Evolutionary conservation across 2,888 invertebrate genomes (phyloP).

Genomic region (Epistrophella euchroma): DNA sequence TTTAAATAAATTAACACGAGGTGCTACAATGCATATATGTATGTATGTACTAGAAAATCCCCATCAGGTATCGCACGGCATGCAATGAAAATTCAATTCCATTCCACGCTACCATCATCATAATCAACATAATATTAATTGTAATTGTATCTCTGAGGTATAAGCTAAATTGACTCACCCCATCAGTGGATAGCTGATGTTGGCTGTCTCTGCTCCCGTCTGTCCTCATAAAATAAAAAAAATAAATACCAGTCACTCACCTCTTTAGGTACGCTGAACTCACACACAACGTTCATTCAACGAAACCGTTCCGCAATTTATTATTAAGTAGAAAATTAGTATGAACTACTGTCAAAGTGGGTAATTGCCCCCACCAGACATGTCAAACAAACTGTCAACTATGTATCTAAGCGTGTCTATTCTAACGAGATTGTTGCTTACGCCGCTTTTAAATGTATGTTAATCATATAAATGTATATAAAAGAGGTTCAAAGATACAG

Average conservation of each 20-base stretch:
- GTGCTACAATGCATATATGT: conserved; percentile 44
- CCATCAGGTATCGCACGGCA: conserved; percentile 41
- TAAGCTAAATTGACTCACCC: background rate
- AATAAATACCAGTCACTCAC: conserved; percentile 63
- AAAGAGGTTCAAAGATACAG: background rate
- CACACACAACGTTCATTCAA: conserved; percentile 50
- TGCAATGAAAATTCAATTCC: conserved; percentile 41
- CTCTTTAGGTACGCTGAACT: conserved; percentile 56
- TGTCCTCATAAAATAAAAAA: background rate
- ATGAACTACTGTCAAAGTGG: conserved; percentile 68
- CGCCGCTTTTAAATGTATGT: conserved; percentile 8
- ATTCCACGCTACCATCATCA: background rate
- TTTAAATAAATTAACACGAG: conserved; percentile 49
- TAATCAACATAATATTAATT: conserved; percentile 17
- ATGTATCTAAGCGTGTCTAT: background rate
- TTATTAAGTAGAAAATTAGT: conserved; percentile 65
- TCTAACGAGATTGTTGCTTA: conserved; percentile 52
- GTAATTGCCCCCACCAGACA: conserved; percentile 71
- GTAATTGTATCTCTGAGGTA: conserved; percentile 31
- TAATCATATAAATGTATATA: background rate
- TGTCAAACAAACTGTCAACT: conserved; percentile 71
- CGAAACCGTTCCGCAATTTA: conserved; percentile 40
- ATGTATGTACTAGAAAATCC: no score
- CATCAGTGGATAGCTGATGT: no score
- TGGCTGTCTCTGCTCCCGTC: background rate